These are phyloP conservation scores for Patella pellucida DNA, from an alignment of 2,888 invertebrate species.

Conservation along the genomic window DNA sequence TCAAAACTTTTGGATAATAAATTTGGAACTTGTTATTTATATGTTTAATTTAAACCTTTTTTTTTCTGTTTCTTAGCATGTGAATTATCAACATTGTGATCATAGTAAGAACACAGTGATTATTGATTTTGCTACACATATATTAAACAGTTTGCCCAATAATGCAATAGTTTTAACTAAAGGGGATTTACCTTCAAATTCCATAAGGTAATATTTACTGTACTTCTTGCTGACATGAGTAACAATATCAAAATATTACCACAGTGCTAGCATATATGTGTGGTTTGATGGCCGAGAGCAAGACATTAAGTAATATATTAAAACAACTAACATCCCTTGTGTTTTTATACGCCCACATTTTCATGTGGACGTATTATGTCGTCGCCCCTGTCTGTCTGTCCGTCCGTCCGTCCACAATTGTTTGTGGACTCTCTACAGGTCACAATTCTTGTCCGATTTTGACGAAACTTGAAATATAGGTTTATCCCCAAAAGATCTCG, in stretches of 20 bases:
- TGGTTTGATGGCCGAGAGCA: neutral
- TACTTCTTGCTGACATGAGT: neutral
- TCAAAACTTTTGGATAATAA: too few species aligned
- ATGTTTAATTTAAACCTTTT: neutral
- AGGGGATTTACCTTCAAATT: conserved; percentile 67
- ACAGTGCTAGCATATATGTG: neutral
- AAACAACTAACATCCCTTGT: too few species aligned
- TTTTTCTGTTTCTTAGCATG: conserved; percentile 38
- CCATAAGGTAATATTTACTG: conserved; percentile 52
- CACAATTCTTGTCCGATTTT: too few species aligned
- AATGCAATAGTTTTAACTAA: conserved; percentile 62
- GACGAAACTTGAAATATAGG: too few species aligned
- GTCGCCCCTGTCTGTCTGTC: too few species aligned
- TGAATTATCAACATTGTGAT: conserved; percentile 54
- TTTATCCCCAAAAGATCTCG: too few species aligned
- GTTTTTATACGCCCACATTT: too few species aligned
- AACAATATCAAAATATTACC: neutral
- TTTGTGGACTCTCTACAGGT: too few species aligned
- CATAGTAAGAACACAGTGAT: conserved; percentile 60
- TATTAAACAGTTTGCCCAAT: conserved; percentile 56
- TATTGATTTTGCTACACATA: conserved; percentile 57
- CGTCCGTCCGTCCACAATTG: too few species aligned
- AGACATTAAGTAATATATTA: too few species aligned
- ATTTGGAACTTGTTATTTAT: too few species aligned
- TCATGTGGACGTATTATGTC: too few species aligned